These are phyloP conservation scores for Oxygymnocypris stewartii DNA, from an alignment of 2,113 vertebrate species.

Conservation along the genomic window DNA sequence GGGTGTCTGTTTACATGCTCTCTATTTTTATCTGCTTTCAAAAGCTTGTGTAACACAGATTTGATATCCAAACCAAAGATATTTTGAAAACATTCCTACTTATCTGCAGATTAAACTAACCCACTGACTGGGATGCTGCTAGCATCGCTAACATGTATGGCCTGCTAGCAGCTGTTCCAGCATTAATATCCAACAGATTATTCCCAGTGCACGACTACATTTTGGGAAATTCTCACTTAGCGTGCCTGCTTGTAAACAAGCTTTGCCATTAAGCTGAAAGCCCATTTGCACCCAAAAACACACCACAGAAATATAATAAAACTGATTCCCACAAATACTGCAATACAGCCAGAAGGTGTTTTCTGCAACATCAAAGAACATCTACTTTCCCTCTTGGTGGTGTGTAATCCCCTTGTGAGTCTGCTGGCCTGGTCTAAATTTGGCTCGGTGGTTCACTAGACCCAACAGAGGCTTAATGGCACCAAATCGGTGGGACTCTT, in stretches of 20 bases:
- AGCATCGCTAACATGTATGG: not conserved
- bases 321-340: not conserved
- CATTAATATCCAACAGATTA: conserved; percentile 1
- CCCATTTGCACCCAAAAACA: not conserved
- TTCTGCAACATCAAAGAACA: conserved; percentile 23
- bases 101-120: conserved; percentile 49
- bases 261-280: conserved; percentile 17
- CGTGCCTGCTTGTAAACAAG: conserved; percentile 1
- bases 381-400: conserved; percentile 25
- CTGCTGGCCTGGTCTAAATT: conserved; percentile 37
- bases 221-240: conserved; percentile 19
- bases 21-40: conserved; percentile 33
- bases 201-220: not conserved
- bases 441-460: conserved; percentile 35
- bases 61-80: conserved; percentile 40
- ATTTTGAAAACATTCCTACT: conserved; percentile 17
- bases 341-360: conserved; percentile 19
- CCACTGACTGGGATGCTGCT: conserved; percentile 8
- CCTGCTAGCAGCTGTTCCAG: not conserved
- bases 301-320: not conserved
- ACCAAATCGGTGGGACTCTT: conserved; percentile 34
- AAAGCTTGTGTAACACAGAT: conserved; percentile 23
- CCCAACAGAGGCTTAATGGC: conserved; percentile 36
- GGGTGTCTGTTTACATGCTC: conserved; percentile 10
- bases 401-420: conserved; percentile 35